These are phyloP conservation scores for Tipula vernalis DNA, from an alignment of 2,888 invertebrate genomes.

Conservation along the genomic window DNA sequence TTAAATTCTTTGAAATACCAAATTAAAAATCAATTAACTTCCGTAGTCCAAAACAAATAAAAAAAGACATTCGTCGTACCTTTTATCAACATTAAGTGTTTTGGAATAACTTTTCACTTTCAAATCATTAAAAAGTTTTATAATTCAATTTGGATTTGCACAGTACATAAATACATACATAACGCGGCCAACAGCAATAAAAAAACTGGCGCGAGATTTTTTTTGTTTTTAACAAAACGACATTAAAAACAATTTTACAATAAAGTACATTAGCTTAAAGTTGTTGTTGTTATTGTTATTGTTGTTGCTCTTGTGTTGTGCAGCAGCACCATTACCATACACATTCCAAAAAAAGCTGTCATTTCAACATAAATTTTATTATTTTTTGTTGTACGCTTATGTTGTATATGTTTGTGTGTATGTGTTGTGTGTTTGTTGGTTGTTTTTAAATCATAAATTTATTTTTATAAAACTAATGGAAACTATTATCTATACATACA, in stretches of 20 bases:
- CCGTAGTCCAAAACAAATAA: not conserved
- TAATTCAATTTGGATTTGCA: not conserved
- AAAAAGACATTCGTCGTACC: not conserved
- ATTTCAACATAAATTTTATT: not conserved
- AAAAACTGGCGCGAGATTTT: not conserved
- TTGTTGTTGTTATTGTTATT: not conserved
- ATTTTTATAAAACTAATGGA: not conserved
- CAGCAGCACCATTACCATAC: not conserved
- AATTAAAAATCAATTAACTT: not conserved
- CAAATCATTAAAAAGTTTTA: not conserved
- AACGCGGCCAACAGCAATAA: not conserved
- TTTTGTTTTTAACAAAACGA: not conserved
- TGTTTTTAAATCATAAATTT: not conserved
- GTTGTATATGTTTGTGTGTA: not conserved
- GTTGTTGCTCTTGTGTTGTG: not conserved
- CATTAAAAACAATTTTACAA: not conserved
- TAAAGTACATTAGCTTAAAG: not conserved
- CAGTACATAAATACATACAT: not conserved
- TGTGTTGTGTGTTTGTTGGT: not conserved
- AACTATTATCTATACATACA: not conserved
- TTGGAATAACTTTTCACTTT: not conserved
- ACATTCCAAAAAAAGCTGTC: slow-evolving; percentile 1
- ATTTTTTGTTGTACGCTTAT: not conserved
- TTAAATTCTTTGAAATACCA: too few relatives aligned
- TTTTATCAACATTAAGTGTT: not conserved